Conservation (phyloP, 2,113 vertebrate genomes). For the Caracal caracal region DNA sequence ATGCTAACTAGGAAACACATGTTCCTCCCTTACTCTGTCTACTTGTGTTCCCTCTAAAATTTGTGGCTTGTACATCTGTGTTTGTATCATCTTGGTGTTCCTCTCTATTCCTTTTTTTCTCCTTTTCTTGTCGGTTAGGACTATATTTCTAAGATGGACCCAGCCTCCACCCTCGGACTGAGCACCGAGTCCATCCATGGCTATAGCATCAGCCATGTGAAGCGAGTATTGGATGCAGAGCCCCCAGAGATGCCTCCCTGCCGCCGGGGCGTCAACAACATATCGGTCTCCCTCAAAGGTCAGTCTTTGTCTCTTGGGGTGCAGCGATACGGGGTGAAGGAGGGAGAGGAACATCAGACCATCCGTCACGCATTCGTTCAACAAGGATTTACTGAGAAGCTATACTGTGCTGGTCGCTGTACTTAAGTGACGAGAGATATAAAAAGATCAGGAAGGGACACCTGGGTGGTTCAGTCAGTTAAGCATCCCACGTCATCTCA, state of each 20-base stretch:
- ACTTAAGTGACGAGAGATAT: neutral
- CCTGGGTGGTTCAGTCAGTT: too few species aligned
- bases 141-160: conserved; percentile 94
- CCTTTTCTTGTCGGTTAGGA: conserved; percentile 84
- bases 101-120: neutral
- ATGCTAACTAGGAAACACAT: neutral
- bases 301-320: conserved; percentile 19
- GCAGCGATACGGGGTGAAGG: fast-evolving
- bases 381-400: neutral
- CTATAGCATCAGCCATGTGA: conserved; percentile 93
- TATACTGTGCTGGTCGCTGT: fast-evolving
- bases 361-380: fast-evolving
- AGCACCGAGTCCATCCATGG: conserved; percentile 92
- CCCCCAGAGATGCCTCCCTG: conserved; percentile 88
- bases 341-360: neutral
- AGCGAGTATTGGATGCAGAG: conserved; percentile 89
- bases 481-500: too few species aligned
- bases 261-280: conserved; percentile 87
- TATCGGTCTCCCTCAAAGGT: conserved; percentile 94
- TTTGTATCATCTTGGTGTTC: neutral
- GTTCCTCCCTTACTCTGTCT: neutral
- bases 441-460: neutral
- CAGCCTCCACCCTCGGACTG: conserved; percentile 92
- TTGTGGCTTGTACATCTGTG: fast-evolving
- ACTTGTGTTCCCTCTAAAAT: neutral